Percentiles rank a stretch among this genome's conserved stretches.
These are phyloP conservation scores for Athalia rosae DNA, from an alignment of 2,888 invertebrate species.

Conservation along the genomic window DNA sequence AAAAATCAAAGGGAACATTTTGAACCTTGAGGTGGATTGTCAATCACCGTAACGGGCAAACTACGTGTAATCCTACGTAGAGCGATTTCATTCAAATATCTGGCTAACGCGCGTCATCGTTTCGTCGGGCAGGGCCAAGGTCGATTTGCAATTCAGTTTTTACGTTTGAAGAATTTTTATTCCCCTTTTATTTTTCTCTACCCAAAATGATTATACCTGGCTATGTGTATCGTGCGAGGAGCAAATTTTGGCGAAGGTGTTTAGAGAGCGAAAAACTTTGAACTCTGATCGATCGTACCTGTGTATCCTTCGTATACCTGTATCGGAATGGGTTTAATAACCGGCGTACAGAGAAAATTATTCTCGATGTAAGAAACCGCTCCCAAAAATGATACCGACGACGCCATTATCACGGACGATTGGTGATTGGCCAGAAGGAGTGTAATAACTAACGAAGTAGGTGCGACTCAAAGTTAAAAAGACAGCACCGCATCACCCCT, in stretches of 20 bases:
- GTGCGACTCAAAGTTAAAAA: conserved; percentile 35
- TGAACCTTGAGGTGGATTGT: background rate
- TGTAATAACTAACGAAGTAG: conserved; percentile 40
- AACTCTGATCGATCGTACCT: no score
- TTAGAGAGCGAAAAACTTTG: no score
- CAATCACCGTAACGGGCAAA: background rate
- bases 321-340: no score
- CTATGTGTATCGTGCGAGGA: no score
- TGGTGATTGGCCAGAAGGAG: conserved; percentile 41
- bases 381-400: conserved; percentile 11
- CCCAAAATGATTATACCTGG: no score
- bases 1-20: background rate
- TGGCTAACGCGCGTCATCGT: conserved; percentile 30
- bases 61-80: background rate
- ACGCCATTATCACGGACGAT: conserved; percentile 41
- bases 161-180: background rate
- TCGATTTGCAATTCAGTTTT: conserved; percentile 12
- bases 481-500: conserved; percentile 37
- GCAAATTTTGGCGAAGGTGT: no score
- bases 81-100: conserved; percentile 13
- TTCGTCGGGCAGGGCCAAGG: conserved; percentile 38
- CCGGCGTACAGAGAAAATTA: no score
- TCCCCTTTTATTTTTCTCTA: background rate
- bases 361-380: background rate
- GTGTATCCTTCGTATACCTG: no score